Percentiles rank a stretch among this genome's conserved stretches.
phyloP scores from a whole-genome alignment of 2,888 invertebrate genomes.

The Branchinecta sandiegonensis region DNA sequence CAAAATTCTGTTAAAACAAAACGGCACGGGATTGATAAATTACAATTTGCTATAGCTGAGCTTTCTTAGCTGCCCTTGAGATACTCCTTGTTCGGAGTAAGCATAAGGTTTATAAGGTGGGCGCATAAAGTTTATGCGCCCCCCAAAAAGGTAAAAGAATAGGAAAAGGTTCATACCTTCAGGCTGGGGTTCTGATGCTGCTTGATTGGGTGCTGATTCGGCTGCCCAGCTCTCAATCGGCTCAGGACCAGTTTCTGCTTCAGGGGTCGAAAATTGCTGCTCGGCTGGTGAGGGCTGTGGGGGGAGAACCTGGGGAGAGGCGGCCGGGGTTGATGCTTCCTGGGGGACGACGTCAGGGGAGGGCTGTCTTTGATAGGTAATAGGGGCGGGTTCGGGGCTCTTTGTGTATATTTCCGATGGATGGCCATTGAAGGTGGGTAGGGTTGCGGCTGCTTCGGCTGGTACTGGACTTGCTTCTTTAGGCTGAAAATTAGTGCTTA shows the following conservation, averaged over 20 bases:
- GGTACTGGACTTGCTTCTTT: too few species aligned
- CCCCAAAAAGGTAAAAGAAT: not conserved
- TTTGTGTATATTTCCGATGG: too few species aligned
- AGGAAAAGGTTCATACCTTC: not conserved
- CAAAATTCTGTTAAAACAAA: too few species aligned
- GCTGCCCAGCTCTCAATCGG: slow-evolving; percentile 11
- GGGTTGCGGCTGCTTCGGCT: too few species aligned
- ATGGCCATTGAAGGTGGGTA: too few species aligned
- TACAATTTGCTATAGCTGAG: too few species aligned
- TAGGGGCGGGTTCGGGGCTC: not conserved
- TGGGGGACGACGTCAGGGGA: slow-evolving; percentile 13
- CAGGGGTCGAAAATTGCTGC: not conserved
- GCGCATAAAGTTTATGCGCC: too few species aligned
- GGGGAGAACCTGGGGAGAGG: not conserved
- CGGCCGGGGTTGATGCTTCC: not conserved
- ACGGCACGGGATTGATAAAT: too few species aligned
- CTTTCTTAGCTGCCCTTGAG: too few species aligned
- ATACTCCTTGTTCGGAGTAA: too few species aligned
- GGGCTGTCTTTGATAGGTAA: slow-evolving; percentile 7
- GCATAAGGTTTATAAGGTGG: too few species aligned
- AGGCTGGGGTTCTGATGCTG: not conserved
- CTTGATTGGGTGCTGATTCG: slow-evolving; percentile 7
- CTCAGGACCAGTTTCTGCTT: slow-evolving; percentile 11
- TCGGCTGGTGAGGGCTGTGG: not conserved
- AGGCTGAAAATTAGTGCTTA: too few species aligned